These are phyloP conservation scores for Mycteria americana DNA, from an alignment of 2,797 vertebrate genomes.

Conservation along the genomic window DNA sequence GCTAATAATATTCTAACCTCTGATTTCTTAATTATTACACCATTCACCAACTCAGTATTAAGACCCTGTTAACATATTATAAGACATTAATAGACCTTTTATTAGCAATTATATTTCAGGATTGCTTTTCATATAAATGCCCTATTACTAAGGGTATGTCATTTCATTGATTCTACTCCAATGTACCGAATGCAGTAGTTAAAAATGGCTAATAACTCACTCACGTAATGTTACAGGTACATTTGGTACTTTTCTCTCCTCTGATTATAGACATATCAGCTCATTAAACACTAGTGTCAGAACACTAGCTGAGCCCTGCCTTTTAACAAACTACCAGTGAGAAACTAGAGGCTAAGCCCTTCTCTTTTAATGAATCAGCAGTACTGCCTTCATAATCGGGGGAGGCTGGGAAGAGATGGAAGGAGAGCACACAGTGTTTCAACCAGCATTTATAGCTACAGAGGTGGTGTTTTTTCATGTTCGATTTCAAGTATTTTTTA, in stretches of 20 bases:
- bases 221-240: constrained; percentile 60
- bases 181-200: neutral
- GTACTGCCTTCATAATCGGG: neutral
- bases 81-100: constrained; percentile 57
- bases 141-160: constrained; percentile 24
- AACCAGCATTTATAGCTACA: neutral
- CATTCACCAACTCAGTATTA: neutral
- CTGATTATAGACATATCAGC: constrained; percentile 55
- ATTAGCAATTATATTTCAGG: constrained; percentile 61
- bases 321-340: constrained; percentile 54
- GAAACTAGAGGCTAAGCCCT: constrained; percentile 54
- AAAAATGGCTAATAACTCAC: constrained; percentile 67
- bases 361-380: constrained; percentile 41
- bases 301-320: constrained; percentile 50
- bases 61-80: constrained; percentile 39
- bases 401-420: neutral
- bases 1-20: constrained; percentile 8
- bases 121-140: constrained; percentile 59
- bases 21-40: constrained; percentile 49
- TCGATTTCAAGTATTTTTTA: constrained; percentile 20
- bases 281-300: constrained; percentile 68
- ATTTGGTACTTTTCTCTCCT: constrained; percentile 56
- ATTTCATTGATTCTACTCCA: constrained; percentile 53
- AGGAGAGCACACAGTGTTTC: neutral
- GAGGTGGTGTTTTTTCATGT: neutral